phyloP scores from a whole-genome alignment of 2,888 invertebrate genomes.

The Phorcus lineatus region DNA sequence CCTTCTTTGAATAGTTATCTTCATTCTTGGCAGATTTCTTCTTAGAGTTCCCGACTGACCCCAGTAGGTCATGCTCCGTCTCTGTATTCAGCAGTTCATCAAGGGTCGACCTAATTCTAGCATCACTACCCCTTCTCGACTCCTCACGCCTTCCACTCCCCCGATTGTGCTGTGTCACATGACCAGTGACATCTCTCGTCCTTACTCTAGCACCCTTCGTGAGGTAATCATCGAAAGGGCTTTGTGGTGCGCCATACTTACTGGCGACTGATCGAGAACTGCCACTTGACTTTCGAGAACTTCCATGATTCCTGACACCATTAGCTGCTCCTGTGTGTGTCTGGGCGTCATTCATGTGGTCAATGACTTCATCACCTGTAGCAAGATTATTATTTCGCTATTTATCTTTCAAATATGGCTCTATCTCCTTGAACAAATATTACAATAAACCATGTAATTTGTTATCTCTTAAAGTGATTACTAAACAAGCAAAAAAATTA shows the following conservation, averaged over 20 bases:
- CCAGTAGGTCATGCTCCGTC: conserved; percentile 39
- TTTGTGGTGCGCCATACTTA: conserved; percentile 25
- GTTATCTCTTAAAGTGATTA: no score
- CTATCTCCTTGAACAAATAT: no score
- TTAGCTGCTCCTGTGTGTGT: background rate
- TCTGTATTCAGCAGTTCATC: conserved; percentile 40
- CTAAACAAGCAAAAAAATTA: no score
- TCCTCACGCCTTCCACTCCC: background rate
- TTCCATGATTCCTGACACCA: conserved; percentile 3
- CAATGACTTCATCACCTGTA: background rate
- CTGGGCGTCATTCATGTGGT: background rate
- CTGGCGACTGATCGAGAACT: conserved; percentile 35
- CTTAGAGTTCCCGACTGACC: conserved; percentile 26
- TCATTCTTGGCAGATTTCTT: conserved; percentile 19
- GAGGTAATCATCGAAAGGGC: background rate
- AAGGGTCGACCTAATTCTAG: conserved; percentile 41
- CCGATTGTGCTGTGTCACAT: background rate
- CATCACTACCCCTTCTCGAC: conserved; percentile 25
- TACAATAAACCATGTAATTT: no score
- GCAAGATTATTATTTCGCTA: no score
- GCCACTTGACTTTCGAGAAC: conserved; percentile 34
- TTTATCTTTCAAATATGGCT: no score
- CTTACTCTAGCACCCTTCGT: background rate
- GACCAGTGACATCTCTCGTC: background rate
- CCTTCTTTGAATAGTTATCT: background rate